A percentile compares a stretch with the other conserved stretches of the same genome.
Conservation (phyloP, 2,888 invertebrate genomes). For the Stomorhina lunata region DNA sequence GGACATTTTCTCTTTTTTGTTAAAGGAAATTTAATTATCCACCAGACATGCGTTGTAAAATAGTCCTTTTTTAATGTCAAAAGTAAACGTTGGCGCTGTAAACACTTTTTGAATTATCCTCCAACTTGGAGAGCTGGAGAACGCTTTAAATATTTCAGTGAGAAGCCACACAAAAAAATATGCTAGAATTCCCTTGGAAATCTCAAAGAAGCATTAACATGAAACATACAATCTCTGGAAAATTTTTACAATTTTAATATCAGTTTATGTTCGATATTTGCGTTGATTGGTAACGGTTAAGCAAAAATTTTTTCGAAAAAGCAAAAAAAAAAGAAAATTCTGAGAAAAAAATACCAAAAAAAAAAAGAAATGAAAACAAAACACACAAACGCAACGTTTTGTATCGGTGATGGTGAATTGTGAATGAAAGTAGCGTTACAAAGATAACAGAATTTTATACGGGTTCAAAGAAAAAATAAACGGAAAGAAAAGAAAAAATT, state of each 20-base stretch:
- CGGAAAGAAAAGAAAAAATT: neutral
- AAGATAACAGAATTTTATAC: neutral
- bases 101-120: neutral
- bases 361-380: neutral
- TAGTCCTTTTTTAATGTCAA: neutral
- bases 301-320: slow-evolving; percentile 57
- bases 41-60: slow-evolving; percentile 1
- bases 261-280: slow-evolving; percentile 80
- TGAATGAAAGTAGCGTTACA: neutral
- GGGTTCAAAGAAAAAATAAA: neutral
- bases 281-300: slow-evolving; percentile 78
- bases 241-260: slow-evolving; percentile 72
- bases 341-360: slow-evolving; percentile 14
- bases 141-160: neutral
- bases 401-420: too few species aligned
- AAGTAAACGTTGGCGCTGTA: slow-evolving; percentile 48
- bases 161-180: neutral
- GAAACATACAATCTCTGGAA: slow-evolving; percentile 51
- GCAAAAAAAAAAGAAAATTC: neutral
- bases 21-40: neutral
- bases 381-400: slow-evolving; percentile 34
- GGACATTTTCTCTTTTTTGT: slow-evolving; percentile 9
- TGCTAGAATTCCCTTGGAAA: slow-evolving; percentile 23
- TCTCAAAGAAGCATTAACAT: slow-evolving; percentile 2
- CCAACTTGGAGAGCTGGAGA: neutral